These are phyloP conservation scores for Bostrychus sinensis DNA, from an alignment of 2,113 vertebrate genomes.

Conservation along the genomic window DNA sequence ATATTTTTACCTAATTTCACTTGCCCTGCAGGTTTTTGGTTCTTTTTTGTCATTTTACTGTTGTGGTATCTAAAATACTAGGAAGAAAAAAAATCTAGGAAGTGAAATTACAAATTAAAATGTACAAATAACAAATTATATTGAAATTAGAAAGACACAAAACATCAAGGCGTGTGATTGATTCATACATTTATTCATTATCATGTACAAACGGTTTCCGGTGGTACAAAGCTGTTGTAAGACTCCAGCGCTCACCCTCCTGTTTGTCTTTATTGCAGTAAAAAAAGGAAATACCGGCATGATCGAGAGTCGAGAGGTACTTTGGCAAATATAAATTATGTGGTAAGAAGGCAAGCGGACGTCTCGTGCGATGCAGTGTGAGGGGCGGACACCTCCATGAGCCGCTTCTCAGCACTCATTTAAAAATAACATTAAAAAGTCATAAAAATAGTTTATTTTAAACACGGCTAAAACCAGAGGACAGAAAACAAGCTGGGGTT, in stretches of 20 bases:
- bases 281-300: slow-evolving; percentile 76
- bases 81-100: no score
- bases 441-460: slow-evolving; percentile 98
- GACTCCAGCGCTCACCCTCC: slow-evolving; percentile 71
- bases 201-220: slow-evolving; percentile 77
- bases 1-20: no score
- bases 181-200: slow-evolving; percentile 77
- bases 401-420: slow-evolving; percentile 79
- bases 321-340: slow-evolving; percentile 80
- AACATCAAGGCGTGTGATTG: slow-evolving; percentile 26
- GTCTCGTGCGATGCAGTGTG: slow-evolving; percentile 53
- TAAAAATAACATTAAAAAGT: slow-evolving; percentile 88
- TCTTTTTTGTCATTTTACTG: no score
- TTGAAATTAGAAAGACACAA: background rate
- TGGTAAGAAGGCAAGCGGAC: slow-evolving; percentile 75
- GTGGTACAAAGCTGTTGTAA: slow-evolving; percentile 79
- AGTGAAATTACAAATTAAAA: no score
- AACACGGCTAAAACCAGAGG: slow-evolving; percentile 89
- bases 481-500: slow-evolving; percentile 67
- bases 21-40: no score
- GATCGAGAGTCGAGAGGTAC: slow-evolving; percentile 74
- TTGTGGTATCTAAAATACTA: no score
- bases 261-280: slow-evolving; percentile 76
- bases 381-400: slow-evolving; percentile 79
- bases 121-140: background rate